A percentile compares a stretch with the other conserved stretches of the same genome.
Conservation (phyloP, 2,797 vertebrate species). For the Huso huso region DNA sequence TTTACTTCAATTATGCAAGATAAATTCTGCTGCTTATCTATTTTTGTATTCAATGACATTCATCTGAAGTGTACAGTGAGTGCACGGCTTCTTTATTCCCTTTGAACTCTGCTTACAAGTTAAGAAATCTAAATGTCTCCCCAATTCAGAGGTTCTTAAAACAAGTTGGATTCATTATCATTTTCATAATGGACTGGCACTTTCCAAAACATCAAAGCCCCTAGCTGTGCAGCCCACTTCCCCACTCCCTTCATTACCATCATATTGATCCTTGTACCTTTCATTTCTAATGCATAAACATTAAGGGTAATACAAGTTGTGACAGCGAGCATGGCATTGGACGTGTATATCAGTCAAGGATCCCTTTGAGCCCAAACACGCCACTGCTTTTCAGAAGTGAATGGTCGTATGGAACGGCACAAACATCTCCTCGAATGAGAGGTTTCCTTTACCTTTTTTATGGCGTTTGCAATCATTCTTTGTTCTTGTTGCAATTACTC, state of each 20-base stretch:
- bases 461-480: no score
- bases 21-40: no score
- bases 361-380: slow-evolving; percentile 6
- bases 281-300: slow-evolving; percentile 19
- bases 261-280: slow-evolving; percentile 21
- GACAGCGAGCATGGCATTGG: slow-evolving; percentile 12
- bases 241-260: slow-evolving; percentile 19
- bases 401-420: no score
- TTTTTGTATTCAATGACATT: neutral
- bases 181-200: slow-evolving; percentile 21
- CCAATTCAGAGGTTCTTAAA: slow-evolving; percentile 11
- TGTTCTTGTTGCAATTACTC: no score
- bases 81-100: neutral
- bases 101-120: slow-evolving; percentile 12
- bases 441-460: no score
- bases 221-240: neutral
- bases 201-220: slow-evolving; percentile 23
- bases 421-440: no score
- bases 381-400: neutral
- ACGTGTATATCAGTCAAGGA: slow-evolving; percentile 11
- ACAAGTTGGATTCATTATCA: slow-evolving; percentile 12
- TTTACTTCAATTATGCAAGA: no score
- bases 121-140: slow-evolving; percentile 8
- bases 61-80: neutral
- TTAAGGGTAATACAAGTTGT: slow-evolving; percentile 17